Evolutionary conservation across 2,113 vertebrate genomes (phyloP), one percentile per base, ranked within the genome.

Genomic region (Brachyhypopomus gauderio): DNA sequence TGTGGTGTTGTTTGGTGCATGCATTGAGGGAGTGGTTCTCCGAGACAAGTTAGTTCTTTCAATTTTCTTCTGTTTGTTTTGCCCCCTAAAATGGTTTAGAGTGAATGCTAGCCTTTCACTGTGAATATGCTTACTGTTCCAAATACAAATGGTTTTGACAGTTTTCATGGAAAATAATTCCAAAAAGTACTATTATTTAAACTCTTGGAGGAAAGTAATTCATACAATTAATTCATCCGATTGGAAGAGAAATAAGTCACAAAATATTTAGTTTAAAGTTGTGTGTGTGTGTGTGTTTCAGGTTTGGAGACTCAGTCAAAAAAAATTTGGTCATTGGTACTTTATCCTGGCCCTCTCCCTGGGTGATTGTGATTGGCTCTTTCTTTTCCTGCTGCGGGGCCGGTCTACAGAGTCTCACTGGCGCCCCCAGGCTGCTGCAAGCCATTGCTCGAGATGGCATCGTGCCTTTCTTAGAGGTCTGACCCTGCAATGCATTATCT

Each of bases 301-400:
- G 97, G 90, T 99, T 94, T 82, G 97, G 97, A 36, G 96, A 98
- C 88, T 95, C 97, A 0, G 96, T 99, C 78, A 93, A 96, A 86
- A 94, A 96, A 67, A 97, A 97, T 77, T 92, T 99, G 19, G 97
- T 99, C 38, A 97, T 99, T 2, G 97, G 96, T 75, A 96, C 94
- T 0, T 86, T 99, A 79, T 97, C 97, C 0, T 99, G 97, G 97
- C 97, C 97, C 0, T 98, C 97, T 0, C 97, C 97, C 0, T 99
- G 97, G 97, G 97, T 99, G 25, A 99, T 99, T 36, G 96, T 99
- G 81, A 98, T 99, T 2, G 97, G 97, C 70, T 99, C 97, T 0
- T 98, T 99, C 90, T 99, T 99, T 88, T 98, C 97, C 82, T 98
- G 97, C 6, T 98, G 96, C 1, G 97, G 97, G 1, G 97, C 97